Evolutionary conservation across 2,113 vertebrate genomes (phyloP).

Genomic region (Otis tarda): DNA sequence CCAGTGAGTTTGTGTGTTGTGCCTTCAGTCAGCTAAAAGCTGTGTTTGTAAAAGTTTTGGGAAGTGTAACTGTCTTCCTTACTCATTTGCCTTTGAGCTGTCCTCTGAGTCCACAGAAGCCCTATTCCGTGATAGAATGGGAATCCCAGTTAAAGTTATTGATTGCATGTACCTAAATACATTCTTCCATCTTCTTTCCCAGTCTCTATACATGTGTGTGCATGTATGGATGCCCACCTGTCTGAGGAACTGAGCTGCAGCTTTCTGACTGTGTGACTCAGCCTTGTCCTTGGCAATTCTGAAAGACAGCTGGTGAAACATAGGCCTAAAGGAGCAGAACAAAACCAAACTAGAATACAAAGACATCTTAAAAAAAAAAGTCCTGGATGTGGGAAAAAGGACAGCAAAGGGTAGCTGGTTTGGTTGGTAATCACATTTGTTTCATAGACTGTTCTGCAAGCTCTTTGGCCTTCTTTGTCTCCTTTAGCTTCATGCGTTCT

Average conservation of each 20-base stretch:
- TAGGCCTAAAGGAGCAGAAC: not conserved
- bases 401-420: not conserved
- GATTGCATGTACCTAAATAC: not conserved
- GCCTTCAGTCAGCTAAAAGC: not conserved
- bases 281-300: not conserved
- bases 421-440: not conserved
- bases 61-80: not conserved
- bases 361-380: not conserved
- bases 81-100: not conserved
- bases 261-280: not conserved
- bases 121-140: rapidly evolving
- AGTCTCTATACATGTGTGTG: rapidly evolving
- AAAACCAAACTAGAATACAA: not conserved
- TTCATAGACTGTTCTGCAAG: not conserved
- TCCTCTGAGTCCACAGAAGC: not conserved
- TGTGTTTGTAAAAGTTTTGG: not conserved
- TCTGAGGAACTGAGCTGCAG: not conserved
- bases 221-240: not conserved
- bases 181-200: not conserved
- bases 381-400: not conserved
- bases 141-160: not conserved
- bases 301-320: not conserved
- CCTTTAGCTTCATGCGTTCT: not conserved
- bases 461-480: not conserved
- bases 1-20: not conserved